These are phyloP conservation scores for Hippasteria phrygiana DNA, from an alignment of 53 echinoderm and acorn worm genomes.

Conservation along the genomic window DNA sequence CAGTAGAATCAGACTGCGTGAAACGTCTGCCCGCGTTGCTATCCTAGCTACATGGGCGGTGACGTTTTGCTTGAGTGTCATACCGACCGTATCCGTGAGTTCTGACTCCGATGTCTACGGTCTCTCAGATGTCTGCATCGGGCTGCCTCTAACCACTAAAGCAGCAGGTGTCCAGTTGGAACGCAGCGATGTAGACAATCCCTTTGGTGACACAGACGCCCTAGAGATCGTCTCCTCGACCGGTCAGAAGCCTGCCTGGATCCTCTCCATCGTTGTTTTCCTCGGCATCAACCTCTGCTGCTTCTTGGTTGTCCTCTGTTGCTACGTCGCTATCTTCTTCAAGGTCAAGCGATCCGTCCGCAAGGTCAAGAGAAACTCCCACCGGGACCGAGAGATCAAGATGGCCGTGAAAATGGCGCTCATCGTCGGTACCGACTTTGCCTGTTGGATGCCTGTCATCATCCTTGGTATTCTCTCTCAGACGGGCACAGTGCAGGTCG, in stretches of 20 bases:
- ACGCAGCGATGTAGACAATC: background rate
- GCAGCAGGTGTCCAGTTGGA: background rate
- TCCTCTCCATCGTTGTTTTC: slow-evolving; percentile 68
- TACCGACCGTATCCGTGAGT: slow-evolving; percentile 24
- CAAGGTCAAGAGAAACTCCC: slow-evolving; percentile 15
- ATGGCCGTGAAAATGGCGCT: slow-evolving; percentile 61
- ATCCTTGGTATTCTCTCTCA: too few species aligned
- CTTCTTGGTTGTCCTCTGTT: slow-evolving; percentile 60
- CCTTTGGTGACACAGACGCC: background rate
- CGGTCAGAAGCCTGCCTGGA: slow-evolving; percentile 44
- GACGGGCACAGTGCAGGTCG: too few species aligned
- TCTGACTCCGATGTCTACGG: slow-evolving; percentile 59
- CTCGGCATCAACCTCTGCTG: slow-evolving; percentile 65
- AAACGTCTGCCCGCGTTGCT: background rate
- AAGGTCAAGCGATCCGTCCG: slow-evolving; percentile 44
- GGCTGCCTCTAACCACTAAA: slow-evolving; percentile 43
- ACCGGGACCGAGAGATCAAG: slow-evolving; percentile 49
- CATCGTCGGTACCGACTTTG: too few species aligned
- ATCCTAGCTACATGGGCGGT: slow-evolving; percentile 39
- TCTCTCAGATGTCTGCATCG: slow-evolving; percentile 66
- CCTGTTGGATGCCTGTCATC: too few species aligned
- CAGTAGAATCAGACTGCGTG: slow-evolving; percentile 33
- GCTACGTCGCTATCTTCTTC: slow-evolving; percentile 69
- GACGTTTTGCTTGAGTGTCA: slow-evolving; percentile 15
- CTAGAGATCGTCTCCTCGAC: too few species aligned